Percentiles rank a stretch among this genome's conserved stretches.
Conservation (phyloP, 2,113 vertebrate species). For the Chelonoidis abingdonii region DNA sequence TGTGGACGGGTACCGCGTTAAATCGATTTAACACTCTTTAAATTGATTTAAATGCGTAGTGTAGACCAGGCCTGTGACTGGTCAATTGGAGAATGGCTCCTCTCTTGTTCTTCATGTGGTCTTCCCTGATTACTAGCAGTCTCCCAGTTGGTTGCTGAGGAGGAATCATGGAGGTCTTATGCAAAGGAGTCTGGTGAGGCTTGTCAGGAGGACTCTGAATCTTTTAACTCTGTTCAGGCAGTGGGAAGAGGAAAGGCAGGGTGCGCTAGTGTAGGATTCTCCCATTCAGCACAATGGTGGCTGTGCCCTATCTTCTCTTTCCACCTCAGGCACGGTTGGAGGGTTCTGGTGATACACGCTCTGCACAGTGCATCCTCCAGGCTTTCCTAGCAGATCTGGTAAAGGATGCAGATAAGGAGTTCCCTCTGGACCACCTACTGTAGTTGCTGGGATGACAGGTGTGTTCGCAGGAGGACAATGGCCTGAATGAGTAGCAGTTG, state of each 20-base stretch:
- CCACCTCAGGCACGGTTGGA: not conserved
- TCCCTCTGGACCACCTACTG: fast-evolving
- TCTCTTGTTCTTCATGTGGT: not conserved
- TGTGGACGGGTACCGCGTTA: too few species aligned
- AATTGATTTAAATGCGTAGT: too few species aligned
- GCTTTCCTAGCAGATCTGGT: not conserved
- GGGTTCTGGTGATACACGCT: not conserved
- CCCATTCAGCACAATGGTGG: not conserved
- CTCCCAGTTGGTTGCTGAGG: not conserved
- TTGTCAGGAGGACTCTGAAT: not conserved
- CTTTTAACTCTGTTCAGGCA: not conserved
- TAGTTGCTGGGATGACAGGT: not conserved
- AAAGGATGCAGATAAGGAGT: not conserved
- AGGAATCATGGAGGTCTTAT: not conserved
- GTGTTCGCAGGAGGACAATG: not conserved
- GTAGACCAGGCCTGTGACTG: not conserved
- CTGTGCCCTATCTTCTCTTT: not conserved
- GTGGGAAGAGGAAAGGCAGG: not conserved
- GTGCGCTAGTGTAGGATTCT: not conserved
- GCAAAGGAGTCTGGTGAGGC: not conserved
- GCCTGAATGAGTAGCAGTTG: not conserved
- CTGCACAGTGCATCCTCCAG: not conserved
- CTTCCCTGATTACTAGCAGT: not conserved
- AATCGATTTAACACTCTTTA: too few species aligned
- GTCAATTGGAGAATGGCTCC: not conserved